Conservation (phyloP, 1,140 invertebrate species). For the Eupeodes corollae region DNA sequence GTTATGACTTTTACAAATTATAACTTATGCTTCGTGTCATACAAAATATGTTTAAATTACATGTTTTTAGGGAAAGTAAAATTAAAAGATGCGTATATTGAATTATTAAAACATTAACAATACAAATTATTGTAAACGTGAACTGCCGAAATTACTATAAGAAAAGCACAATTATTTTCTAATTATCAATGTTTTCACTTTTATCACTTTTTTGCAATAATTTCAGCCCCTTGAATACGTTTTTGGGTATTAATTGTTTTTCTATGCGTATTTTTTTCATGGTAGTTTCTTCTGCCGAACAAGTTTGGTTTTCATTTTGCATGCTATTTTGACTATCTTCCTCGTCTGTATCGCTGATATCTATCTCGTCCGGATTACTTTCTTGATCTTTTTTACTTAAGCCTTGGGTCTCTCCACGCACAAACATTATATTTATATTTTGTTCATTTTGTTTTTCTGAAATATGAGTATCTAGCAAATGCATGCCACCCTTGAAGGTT, state of each 20-base stretch:
- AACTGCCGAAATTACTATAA: too few relatives aligned
- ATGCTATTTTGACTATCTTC: conserved; percentile 58
- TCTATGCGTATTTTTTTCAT: conserved; percentile 56
- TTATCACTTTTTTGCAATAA: conserved; percentile 3
- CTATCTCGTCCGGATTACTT: conserved; percentile 89
- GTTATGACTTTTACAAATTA: too few relatives aligned
- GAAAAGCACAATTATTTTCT: too few relatives aligned
- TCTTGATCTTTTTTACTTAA: conserved; percentile 57
- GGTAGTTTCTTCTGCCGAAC: conserved; percentile 40
- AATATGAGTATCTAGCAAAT: conserved; percentile 46
- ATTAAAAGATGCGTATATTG: too few relatives aligned
- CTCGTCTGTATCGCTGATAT: conserved; percentile 73
- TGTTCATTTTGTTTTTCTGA: conserved; percentile 39
- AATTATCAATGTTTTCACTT: not conserved
- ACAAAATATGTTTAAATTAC: too few relatives aligned
- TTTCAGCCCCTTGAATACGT: conserved; percentile 73
- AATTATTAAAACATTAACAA: too few relatives aligned
- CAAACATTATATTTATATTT: conserved; percentile 59
- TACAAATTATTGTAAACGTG: too few relatives aligned
- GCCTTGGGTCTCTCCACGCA: conserved; percentile 75
- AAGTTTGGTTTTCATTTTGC: conserved; percentile 43
- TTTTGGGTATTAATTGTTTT: conserved; percentile 66
- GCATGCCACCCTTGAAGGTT: conserved; percentile 72
- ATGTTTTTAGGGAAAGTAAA: too few relatives aligned
- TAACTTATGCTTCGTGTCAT: too few relatives aligned